Evolutionary conservation across 2,888 invertebrate genomes (phyloP).

Genomic region (Ochropleura leucogaster): DNA sequence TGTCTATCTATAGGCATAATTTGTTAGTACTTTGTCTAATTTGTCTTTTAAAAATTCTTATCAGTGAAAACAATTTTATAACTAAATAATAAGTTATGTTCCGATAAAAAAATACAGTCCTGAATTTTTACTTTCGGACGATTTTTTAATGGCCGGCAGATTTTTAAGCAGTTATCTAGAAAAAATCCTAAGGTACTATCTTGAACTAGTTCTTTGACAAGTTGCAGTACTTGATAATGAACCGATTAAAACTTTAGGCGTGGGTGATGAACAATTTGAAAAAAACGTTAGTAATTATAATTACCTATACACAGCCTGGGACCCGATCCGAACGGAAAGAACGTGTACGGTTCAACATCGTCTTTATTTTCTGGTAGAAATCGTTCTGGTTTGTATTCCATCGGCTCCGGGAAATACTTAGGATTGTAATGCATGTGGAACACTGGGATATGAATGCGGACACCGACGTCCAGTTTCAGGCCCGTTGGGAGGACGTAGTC

Average conservation of each 20-base stretch:
- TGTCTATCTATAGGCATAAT: not conserved
- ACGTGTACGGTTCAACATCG: slow-evolving; percentile 71
- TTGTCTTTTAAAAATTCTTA: not conserved
- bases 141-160: not conserved
- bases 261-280: not conserved
- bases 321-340: slow-evolving; percentile 79
- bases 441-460: slow-evolving; percentile 75
- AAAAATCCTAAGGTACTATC: not conserved
- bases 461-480: slow-evolving; percentile 70
- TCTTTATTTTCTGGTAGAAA: slow-evolving; percentile 71
- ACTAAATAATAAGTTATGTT: not conserved
- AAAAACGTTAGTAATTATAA: not conserved
- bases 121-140: not conserved
- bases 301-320: slow-evolving; percentile 79
- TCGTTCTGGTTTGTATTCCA: slow-evolving; percentile 74
- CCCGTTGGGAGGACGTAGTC: slow-evolving; percentile 76
- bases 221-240: not conserved
- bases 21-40: not conserved
- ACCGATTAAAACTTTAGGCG: no score
- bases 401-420: slow-evolving; percentile 74
- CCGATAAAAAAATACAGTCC: not conserved
- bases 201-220: not conserved
- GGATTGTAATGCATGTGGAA: slow-evolving; percentile 74
- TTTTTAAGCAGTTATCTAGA: not conserved
- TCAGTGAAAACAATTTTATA: not conserved